phyloP scores from a whole-genome alignment of 1,140 invertebrate species.

The Xylocopa sonorina region DNA sequence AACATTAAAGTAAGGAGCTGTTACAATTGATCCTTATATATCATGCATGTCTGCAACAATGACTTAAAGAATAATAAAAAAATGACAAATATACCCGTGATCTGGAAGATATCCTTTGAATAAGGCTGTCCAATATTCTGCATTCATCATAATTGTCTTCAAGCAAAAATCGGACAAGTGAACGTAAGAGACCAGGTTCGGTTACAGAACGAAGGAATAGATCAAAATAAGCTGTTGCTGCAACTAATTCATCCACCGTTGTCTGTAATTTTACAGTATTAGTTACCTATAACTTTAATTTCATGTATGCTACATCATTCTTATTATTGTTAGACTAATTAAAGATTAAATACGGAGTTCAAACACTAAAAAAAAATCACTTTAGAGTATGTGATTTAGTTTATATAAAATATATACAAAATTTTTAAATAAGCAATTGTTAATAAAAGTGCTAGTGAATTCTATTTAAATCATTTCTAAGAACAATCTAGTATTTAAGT shows the following conservation, averaged over 20 bases:
- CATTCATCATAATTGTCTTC: slow-evolving; percentile 92
- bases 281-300: neutral
- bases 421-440: neutral
- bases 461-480: neutral
- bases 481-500: slow-evolving; percentile 2
- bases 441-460: neutral
- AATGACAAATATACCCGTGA: slow-evolving; percentile 84
- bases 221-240: slow-evolving; percentile 96
- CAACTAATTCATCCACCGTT: slow-evolving; percentile 92
- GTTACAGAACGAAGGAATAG: slow-evolving; percentile 93
- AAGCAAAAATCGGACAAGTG: slow-evolving; percentile 93
- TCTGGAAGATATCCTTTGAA: slow-evolving; percentile 88
- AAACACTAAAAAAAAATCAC: neutral
- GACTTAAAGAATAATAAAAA: no score
- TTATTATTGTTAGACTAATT: neutral
- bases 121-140: slow-evolving; percentile 89
- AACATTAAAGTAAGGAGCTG: slow-evolving; percentile 67
- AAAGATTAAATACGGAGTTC: neutral
- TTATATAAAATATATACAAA: neutral
- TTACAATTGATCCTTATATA: neutral
- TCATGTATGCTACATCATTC: neutral
- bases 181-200: slow-evolving; percentile 90
- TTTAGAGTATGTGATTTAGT: neutral
- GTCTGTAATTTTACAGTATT: slow-evolving; percentile 82
- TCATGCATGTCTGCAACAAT: no score